Evolutionary conservation across 2,888 invertebrate genomes (phyloP).

Genomic region (Meiosimyza decipiens): DNA sequence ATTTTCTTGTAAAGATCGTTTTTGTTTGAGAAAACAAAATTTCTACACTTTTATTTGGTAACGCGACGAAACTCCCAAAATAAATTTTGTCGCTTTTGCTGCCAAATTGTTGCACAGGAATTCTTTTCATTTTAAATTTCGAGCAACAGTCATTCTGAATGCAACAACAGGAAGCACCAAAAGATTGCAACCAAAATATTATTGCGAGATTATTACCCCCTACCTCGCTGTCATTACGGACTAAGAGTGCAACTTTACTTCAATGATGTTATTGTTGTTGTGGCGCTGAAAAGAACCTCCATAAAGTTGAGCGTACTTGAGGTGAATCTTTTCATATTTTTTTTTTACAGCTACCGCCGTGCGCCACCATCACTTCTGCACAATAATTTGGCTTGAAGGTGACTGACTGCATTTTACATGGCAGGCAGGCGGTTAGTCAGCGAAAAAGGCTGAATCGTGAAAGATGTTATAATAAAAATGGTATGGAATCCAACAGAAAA

Average conservation of each 20-base stretch:
- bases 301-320: constrained; percentile 17
- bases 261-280: background rate
- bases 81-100: background rate
- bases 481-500: background rate
- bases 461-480: constrained; percentile 15
- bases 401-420: too few relatives aligned
- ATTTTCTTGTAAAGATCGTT: too few relatives aligned
- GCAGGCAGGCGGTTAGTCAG: background rate
- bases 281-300: constrained; percentile 11
- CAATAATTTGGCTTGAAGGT: constrained; percentile 8
- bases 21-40: too few relatives aligned
- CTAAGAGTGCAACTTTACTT: background rate
- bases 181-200: constrained; percentile 26
- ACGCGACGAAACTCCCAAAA: too few relatives aligned
- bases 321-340: background rate
- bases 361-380: constrained; percentile 25
- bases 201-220: constrained; percentile 10
- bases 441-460: background rate
- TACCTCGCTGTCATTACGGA: background rate
- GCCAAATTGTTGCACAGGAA: constrained; percentile 3
- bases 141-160: background rate
- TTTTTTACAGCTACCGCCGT: constrained; percentile 10
- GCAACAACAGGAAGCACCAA: constrained; percentile 13
- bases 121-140: constrained; percentile 17
- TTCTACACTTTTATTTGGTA: too few relatives aligned